Conservation (phyloP, 2,888 invertebrate genomes). For the Rhamphomyia laevipes region DNA sequence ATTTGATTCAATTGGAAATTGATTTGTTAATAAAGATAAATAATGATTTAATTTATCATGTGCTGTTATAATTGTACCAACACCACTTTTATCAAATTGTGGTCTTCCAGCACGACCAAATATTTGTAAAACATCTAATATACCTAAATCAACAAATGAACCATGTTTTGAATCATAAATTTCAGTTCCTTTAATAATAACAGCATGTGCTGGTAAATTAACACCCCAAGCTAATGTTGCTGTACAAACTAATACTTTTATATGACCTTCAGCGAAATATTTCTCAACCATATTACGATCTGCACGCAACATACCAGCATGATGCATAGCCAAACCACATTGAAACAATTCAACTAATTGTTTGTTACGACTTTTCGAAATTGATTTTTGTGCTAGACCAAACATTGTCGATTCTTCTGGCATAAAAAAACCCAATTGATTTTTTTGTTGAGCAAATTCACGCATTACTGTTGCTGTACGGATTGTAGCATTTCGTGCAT, state of each 20-base stretch:
- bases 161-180: constrained; percentile 95
- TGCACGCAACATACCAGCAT: constrained; percentile 85
- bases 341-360: constrained; percentile 73
- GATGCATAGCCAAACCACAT: constrained; percentile 87
- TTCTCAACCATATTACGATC: constrained; percentile 85
- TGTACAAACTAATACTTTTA: constrained; percentile 88
- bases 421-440: constrained; percentile 56
- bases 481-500: constrained; percentile 92
- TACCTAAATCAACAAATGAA: constrained; percentile 86
- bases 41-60: constrained; percentile 90
- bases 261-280: constrained; percentile 76
- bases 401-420: constrained; percentile 50
- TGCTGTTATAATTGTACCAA: constrained; percentile 89
- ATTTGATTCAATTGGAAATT: constrained; percentile 97
- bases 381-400: constrained; percentile 56
- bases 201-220: constrained; percentile 96
- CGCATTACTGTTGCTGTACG: constrained; percentile 74
- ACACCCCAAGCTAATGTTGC: constrained; percentile 99
- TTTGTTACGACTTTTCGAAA: constrained; percentile 65
- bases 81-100: constrained; percentile 89
- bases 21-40: constrained; percentile 84
- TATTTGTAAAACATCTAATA: constrained; percentile 95
- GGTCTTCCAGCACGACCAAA: constrained; percentile 98
- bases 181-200: constrained; percentile 67
- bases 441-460: constrained; percentile 67